A percentile compares a stretch with the other conserved stretches of the same genome.
These are phyloP conservation scores for Helogale parvula DNA, from an alignment of 2,113 vertebrate genomes.

Conservation along the genomic window DNA sequence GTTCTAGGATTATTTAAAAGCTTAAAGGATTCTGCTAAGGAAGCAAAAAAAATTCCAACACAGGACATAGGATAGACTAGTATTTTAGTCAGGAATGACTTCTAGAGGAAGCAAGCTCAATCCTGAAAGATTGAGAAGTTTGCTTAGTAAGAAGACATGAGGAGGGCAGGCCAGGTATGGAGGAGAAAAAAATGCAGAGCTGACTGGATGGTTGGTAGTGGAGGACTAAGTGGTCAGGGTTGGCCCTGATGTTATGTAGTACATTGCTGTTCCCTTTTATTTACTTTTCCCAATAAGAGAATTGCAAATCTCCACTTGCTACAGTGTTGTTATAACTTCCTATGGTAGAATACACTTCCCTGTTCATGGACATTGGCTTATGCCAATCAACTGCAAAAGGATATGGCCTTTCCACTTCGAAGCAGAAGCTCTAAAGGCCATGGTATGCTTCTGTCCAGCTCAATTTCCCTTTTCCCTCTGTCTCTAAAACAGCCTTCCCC, in stretches of 20 bases:
- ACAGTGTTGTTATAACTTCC: not conserved
- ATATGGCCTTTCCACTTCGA: not conserved
- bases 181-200: not conserved
- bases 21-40: not conserved
- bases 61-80: not conserved
- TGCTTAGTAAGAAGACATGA: not conserved
- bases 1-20: not conserved
- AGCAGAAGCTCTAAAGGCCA: not conserved
- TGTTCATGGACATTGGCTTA: not conserved
- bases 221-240: not conserved
- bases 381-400: not conserved
- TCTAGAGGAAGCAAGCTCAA: not conserved
- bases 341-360: not conserved
- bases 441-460: not conserved
- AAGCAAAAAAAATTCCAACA: not conserved
- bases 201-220: too few relatives aligned
- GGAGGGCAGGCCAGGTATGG: not conserved
- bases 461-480: not conserved
- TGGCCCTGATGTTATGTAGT: not conserved
- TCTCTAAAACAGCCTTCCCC: not conserved
- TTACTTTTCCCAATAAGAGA: not conserved
- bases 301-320: not conserved
- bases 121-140: not conserved
- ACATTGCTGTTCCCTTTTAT: not conserved
- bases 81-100: not conserved